Base-by-base conservation (phyloP, 92 coral and sea anemone species). In the Actinernus sp. region DNA sequence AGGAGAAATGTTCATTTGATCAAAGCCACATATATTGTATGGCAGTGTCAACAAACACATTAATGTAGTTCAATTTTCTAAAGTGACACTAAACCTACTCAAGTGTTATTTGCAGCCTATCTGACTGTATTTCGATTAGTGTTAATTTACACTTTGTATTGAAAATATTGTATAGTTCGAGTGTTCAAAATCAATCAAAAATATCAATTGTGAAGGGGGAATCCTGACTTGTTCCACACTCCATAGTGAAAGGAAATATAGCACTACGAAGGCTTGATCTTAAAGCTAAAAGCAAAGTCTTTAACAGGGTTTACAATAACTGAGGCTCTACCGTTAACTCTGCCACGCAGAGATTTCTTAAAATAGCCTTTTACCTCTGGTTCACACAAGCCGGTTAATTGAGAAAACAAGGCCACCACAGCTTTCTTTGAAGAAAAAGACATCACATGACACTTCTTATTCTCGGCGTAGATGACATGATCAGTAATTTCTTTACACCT, bases 171-270 rank as follows among this genome's bases (percentile, higher is more conserved):
- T 21, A 53, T 59, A n/a, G n/a, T n/a, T n/a, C n/a, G n/a, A n/a
- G n/a, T n/a, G n/a, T 29, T 63, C 23, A 32, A 26, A 2, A 2
- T 4, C n/a, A 41, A 26, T 21, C 51, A 68, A 55, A 20, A 22
- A 48, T 53, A 26, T 68, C 18, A 34, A 55, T 83, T 33, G 58
- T 83, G 84, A 1, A 76, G 78, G 18, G 84, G 74, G 51, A 59
- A 84, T 41, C 90, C 85, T 59, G 81, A 66, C 65, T 84, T 72
- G 82, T 85, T 85, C 82, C 91, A 79, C 52, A 79, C 76, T 25
- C 91, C 91, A 85, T 85, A 85, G 34, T 71, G 85, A 51, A 79
- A 85, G 17, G 63, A 55, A 85, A 85, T 71, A 32, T 55, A 49
- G 43, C 63, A 68, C 62, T 78, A 77, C 31, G 74, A 65, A 48